These are phyloP conservation scores for Micropterix aruncella DNA, from an alignment of 2,888 invertebrate genomes.

Conservation along the genomic window DNA sequence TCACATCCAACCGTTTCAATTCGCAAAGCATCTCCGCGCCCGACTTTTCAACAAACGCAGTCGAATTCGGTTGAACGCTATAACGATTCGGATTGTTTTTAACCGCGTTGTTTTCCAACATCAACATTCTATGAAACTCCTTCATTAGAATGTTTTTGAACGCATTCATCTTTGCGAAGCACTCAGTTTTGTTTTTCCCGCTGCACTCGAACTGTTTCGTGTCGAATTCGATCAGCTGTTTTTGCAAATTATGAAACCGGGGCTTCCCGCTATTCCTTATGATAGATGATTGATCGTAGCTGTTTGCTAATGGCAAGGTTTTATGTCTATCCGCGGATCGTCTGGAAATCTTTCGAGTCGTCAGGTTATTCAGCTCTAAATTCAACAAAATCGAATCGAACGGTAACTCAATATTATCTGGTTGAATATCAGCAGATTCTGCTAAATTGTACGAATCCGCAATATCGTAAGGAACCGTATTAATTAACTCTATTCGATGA, in stretches of 20 bases:
- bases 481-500: not conserved
- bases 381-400: not conserved
- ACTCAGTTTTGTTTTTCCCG: conserved; percentile 36
- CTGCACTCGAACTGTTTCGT: conserved; percentile 44
- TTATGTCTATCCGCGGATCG: not conserved
- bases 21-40: conserved; percentile 41
- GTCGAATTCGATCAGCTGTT: conserved; percentile 45
- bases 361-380: not conserved
- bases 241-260: conserved; percentile 48
- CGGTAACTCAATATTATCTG: not conserved
- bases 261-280: conserved; percentile 44
- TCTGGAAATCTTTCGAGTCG: not conserved
- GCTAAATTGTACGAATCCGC: not conserved
- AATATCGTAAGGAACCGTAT: not conserved
- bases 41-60: conserved; percentile 32
- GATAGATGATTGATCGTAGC: conserved; percentile 23
- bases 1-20: conserved; percentile 31
- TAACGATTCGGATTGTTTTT: conserved; percentile 56
- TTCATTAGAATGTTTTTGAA: conserved; percentile 52
- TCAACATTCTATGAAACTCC: conserved; percentile 52
- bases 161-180: conserved; percentile 39
- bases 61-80: conserved; percentile 49
- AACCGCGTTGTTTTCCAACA: conserved; percentile 49
- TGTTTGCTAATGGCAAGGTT: not conserved
- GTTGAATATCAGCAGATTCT: not conserved